Evolutionary conservation across 2,113 vertebrate species (phyloP), one percentile per base, ranked within the genome.

Genomic region (Actinemys pallida): DNA sequence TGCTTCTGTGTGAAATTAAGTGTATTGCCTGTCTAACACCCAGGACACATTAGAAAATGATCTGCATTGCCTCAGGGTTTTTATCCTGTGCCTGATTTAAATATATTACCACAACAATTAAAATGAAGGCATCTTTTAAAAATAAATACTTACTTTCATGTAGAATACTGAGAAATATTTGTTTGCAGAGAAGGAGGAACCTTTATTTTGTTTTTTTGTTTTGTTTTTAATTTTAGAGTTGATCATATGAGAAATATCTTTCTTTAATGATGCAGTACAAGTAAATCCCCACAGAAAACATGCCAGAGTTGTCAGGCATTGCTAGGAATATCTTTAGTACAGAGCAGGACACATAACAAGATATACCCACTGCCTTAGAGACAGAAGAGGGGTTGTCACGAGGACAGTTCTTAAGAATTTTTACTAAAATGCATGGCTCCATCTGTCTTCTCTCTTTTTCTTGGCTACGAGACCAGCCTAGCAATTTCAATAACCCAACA

Each of bases 371-470:
- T 89, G 94, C 81, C 94, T 96, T 95, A 90, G 95, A 97, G 91
- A 90, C 94, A 96, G 94, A 96, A 92, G 96, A 96, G 85, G 92
- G 93, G 65, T 96, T 98, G 98, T 98, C 97, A 97, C 45, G 94
- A 97, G 97, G 96, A 97, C 90, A 94, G 35, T 94, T 97, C 97
- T 97, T 97, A 97, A 98, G 97, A 98, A 94, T 98, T 98, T 97
- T 96, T 97, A 95, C 97, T 95, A 97, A 98, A 98, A 98, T 97
- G 94, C 95, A 95, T 96, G 95, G 86, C 95, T 98, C 98, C 98
- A 98, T 98, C 98, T 98, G 97, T 98, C 95, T 98, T 95, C 92
- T 96, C 95, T 98, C 97, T 97, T 94, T 97, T 96, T 96, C 96
- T 98, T 98, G 98, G 98, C 98, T 98, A 97, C 85, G 83, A 97